phyloP scores from a whole-genome alignment of 2,113 vertebrate species.

The Galeopterus variegatus region DNA sequence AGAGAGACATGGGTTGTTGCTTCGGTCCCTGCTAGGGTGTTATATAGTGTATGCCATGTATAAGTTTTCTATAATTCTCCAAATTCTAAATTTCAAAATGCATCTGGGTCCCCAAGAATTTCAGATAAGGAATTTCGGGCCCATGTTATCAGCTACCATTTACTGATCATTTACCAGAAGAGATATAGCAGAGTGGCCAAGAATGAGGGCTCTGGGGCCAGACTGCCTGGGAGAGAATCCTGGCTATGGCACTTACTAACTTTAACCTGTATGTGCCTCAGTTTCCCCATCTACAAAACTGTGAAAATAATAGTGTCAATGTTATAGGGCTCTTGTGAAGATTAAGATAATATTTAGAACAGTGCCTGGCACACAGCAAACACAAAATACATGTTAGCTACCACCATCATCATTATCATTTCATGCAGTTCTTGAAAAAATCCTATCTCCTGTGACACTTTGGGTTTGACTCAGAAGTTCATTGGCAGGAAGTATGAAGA shows the following conservation, averaged over 20 bases:
- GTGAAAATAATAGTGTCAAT: neutral
- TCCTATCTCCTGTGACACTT: neutral
- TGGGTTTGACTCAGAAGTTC: too few species aligned
- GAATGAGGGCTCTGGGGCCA: neutral
- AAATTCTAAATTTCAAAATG: slow-evolving; percentile 9
- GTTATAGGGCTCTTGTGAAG: neutral
- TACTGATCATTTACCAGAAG: neutral
- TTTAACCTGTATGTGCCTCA: neutral
- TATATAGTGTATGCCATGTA: neutral
- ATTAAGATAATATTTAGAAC: neutral
- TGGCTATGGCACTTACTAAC: neutral
- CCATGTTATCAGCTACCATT: neutral
- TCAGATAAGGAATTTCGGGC: neutral
- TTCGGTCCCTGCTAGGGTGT: neutral
- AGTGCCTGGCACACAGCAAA: neutral
- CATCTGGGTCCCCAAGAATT: neutral
- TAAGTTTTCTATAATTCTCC: neutral
- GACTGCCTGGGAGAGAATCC: neutral
- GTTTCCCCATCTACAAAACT: neutral
- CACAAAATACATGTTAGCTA: neutral
- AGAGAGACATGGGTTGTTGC: neutral
- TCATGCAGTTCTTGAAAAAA: slow-evolving; percentile 9
- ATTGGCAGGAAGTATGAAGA: too few species aligned
- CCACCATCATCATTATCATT: neutral
- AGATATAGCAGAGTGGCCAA: neutral